Percentiles rank a stretch among this genome's conserved stretches.
Evolutionary conservation across 2,113 vertebrate genomes (phyloP).

Genomic region (Paralichthys olivaceus): DNA sequence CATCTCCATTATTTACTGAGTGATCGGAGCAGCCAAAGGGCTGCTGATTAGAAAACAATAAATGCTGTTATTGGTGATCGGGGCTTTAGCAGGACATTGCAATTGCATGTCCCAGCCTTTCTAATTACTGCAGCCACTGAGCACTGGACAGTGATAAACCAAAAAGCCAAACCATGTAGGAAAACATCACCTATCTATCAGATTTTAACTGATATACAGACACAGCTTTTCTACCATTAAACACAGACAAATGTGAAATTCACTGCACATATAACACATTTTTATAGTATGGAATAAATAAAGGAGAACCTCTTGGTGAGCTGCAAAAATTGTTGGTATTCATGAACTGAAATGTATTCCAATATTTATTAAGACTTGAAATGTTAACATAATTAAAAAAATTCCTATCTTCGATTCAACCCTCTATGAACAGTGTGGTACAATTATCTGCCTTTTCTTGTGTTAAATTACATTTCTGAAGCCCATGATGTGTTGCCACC

Average conservation of each 20-base stretch:
- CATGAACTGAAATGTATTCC: too few species aligned
- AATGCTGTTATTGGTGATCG: constrained; percentile 83
- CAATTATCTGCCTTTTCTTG: too few species aligned
- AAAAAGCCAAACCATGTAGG: constrained; percentile 50
- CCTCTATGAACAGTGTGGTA: too few species aligned
- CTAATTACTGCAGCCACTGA: constrained; percentile 79
- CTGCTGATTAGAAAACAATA: constrained; percentile 87
- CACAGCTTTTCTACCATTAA: background rate
- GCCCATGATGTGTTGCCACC: too few species aligned
- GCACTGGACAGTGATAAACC: constrained; percentile 73
- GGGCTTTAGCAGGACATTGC: constrained; percentile 75
- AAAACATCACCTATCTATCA: background rate
- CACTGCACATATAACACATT: background rate
- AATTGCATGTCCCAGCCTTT: constrained; percentile 78
- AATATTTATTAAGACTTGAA: too few species aligned
- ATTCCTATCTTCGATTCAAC: too few species aligned
- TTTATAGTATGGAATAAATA: too few species aligned
- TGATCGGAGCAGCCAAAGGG: constrained; percentile 82
- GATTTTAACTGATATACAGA: background rate
- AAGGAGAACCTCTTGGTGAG: too few species aligned
- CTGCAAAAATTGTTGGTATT: too few species aligned
- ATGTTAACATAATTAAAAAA: too few species aligned
- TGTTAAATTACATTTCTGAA: too few species aligned
- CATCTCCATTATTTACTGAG: constrained; percentile 86
- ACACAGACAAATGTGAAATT: background rate